phyloP scores from a whole-genome alignment of 2,888 invertebrate species.

The Patella depressa region DNA sequence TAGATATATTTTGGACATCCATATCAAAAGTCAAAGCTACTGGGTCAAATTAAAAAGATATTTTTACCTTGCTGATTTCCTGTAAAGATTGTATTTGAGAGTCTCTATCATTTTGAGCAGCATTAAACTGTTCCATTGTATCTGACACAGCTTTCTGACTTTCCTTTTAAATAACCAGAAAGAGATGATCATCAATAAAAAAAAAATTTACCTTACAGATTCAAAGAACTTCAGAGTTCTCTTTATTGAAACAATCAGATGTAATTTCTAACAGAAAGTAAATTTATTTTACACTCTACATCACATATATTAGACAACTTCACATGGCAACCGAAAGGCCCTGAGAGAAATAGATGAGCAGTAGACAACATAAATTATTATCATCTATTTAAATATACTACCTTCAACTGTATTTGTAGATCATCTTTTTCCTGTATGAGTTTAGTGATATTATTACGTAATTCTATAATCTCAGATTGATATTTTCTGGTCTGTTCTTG shows the following conservation, averaged over 20 bases:
- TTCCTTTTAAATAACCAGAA: slow-evolving; percentile 47
- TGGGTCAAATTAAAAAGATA: neutral
- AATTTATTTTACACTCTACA: too few relatives aligned
- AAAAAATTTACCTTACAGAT: too few relatives aligned
- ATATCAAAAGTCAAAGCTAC: too few relatives aligned
- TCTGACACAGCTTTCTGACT: slow-evolving; percentile 54
- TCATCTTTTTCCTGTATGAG: slow-evolving; percentile 55
- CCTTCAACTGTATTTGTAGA: slow-evolving; percentile 57
- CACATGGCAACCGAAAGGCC: neutral
- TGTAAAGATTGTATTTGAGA: slow-evolving; percentile 61
- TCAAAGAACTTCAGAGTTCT: too few relatives aligned
- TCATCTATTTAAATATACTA: slow-evolving; percentile 22
- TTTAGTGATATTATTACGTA: slow-evolving; percentile 44
- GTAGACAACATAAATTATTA: neutral
- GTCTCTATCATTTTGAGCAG: slow-evolving; percentile 63
- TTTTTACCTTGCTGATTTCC: slow-evolving; percentile 61
- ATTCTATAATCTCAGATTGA: slow-evolving; percentile 49
- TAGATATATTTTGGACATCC: too few relatives aligned
- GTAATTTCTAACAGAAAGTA: too few relatives aligned
- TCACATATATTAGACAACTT: too few relatives aligned
- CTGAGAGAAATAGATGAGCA: neutral
- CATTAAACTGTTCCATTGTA: slow-evolving; percentile 57
- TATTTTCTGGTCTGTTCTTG: slow-evolving; percentile 53
- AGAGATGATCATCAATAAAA: neutral
- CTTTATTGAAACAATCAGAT: too few relatives aligned